Evolutionary conservation across 1,140 invertebrate genomes (phyloP).

Genomic region (Alviniconcha marisindica): DNA sequence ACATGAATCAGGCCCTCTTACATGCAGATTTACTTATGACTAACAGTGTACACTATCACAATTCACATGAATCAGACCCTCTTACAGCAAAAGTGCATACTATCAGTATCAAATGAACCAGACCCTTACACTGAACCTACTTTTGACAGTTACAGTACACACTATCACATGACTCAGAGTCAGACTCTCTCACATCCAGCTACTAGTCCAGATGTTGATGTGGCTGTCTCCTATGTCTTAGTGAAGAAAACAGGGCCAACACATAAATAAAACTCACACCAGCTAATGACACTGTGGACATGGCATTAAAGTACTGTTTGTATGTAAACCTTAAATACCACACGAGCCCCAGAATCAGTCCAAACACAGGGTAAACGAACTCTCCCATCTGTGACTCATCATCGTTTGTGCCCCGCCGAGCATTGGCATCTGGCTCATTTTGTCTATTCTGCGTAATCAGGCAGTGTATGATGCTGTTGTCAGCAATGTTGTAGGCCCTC

Average conservation of each 20-base stretch:
- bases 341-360: conserved; percentile 78
- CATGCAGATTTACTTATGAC: no score
- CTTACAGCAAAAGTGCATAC: no score
- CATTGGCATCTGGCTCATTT: conserved; percentile 27
- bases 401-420: conserved; percentile 35
- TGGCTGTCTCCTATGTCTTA: conserved; percentile 14
- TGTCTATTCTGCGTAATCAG: conserved; percentile 78
- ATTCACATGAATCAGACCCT: no score
- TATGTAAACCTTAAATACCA: conserved; percentile 83
- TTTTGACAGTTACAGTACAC: no score
- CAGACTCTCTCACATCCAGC: no score
- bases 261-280: conserved; percentile 81
- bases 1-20: no score
- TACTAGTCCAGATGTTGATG: conserved; percentile 24
- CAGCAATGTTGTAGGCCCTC: conserved; percentile 86
- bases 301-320: conserved; percentile 81
- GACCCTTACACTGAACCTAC: no score
- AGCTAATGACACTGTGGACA: conserved; percentile 80
- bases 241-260: conserved; percentile 66
- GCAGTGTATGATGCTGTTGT: conserved; percentile 93
- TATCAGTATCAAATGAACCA: no score
- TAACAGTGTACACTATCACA: no score
- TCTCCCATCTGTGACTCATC: conserved; percentile 59
- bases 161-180: no score
- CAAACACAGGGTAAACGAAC: conserved; percentile 77